phyloP scores from a whole-genome alignment of 2,888 invertebrate species.

The Drosophila tanythrix region DNA sequence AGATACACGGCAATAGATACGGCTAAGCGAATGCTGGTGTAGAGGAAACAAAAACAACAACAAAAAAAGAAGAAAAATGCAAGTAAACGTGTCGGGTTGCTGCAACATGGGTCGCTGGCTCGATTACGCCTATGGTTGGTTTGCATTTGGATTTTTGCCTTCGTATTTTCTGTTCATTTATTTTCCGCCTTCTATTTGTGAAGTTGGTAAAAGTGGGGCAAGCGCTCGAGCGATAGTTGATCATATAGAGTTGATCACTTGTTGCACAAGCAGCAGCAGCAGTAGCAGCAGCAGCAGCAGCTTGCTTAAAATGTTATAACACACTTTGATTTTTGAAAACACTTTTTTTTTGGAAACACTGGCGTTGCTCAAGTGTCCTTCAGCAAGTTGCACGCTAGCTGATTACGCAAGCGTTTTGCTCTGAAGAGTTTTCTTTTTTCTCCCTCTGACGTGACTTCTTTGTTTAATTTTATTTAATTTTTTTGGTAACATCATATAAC shows the following conservation, averaged over 20 bases:
- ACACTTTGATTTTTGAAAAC: constrained; percentile 62
- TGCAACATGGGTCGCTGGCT: constrained; percentile 39
- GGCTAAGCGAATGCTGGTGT: constrained; percentile 16
- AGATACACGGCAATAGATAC: constrained; percentile 38
- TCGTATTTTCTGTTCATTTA: constrained; percentile 20
- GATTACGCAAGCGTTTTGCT: constrained; percentile 61
- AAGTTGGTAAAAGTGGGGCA: constrained; percentile 71
- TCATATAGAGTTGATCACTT: constrained; percentile 50
- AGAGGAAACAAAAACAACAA: constrained; percentile 23
- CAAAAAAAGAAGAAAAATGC: constrained; percentile 47
- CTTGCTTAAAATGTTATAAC: constrained; percentile 55
- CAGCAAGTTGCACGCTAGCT: constrained; percentile 31
- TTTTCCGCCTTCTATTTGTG: constrained; percentile 32
- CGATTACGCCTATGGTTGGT: constrained; percentile 56
- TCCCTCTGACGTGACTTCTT: not conserved
- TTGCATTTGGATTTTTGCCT: constrained; percentile 58
- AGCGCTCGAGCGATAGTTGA: constrained; percentile 69
- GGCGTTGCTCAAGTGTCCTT: constrained; percentile 65
- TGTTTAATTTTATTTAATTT: not conserved
- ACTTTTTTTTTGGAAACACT: constrained; percentile 18
- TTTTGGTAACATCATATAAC: constrained; percentile 46
- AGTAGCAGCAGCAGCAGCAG: not conserved
- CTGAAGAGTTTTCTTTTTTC: constrained; percentile 13
- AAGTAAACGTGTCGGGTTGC: constrained; percentile 71
- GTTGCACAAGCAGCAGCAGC: constrained; percentile 66